These are phyloP conservation scores for Rhaphigaster nebulosa DNA, from an alignment of 2,888 invertebrate species.

Conservation along the genomic window DNA sequence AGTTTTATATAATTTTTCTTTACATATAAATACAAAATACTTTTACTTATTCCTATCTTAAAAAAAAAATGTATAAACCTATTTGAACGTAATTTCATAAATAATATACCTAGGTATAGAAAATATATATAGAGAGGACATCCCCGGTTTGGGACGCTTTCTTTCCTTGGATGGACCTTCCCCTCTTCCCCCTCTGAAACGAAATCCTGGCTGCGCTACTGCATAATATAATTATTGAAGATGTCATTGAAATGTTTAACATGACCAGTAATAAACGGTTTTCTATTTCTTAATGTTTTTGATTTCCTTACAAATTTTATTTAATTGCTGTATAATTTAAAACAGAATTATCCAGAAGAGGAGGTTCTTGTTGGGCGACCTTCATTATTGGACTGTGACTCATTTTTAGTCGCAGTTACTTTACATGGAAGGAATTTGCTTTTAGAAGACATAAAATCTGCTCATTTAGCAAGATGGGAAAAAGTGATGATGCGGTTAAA, in stretches of 20 bases:
- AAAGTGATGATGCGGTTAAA: conserved; percentile 61
- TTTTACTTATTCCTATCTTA: too few relatives aligned
- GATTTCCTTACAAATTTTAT: not conserved
- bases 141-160: too few relatives aligned
- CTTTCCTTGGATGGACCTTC: too few relatives aligned
- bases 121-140: too few relatives aligned
- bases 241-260: not conserved
- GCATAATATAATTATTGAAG: too few relatives aligned
- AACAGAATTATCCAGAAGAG: conserved; percentile 61
- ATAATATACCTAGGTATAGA: too few relatives aligned
- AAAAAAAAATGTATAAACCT: too few relatives aligned
- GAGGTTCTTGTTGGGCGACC: conserved; percentile 65
- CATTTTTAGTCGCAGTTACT: conserved; percentile 65
- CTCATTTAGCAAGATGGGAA: conserved; percentile 60
- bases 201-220: too few relatives aligned
- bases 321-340: not conserved
- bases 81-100: too few relatives aligned
- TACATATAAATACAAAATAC: too few relatives aligned
- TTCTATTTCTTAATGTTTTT: not conserved
- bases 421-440: conserved; percentile 63
- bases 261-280: not conserved
- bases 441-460: conserved; percentile 62
- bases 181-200: too few relatives aligned
- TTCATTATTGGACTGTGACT: conserved; percentile 61
- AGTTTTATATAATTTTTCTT: too few relatives aligned